Evolutionary conservation across 2,888 invertebrate species (phyloP).

Genomic region (Tortrix viridana): DNA sequence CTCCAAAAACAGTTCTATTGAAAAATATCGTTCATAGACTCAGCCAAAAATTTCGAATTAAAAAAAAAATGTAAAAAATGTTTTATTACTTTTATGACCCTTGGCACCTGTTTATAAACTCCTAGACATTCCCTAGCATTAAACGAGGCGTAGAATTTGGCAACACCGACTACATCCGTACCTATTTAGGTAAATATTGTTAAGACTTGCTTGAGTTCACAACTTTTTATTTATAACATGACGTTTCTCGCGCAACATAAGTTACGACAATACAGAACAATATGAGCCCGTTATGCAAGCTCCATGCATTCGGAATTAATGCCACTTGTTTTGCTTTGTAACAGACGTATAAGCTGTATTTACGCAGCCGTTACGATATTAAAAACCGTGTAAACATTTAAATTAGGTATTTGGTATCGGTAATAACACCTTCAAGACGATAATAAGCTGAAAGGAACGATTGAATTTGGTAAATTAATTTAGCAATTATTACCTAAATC

Average conservation of each 20-base stretch:
- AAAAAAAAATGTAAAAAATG: no score
- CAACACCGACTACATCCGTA: no score
- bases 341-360: constrained; percentile 6
- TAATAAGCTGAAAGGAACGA: neutral
- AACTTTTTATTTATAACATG: neutral
- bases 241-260: no score
- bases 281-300: constrained; percentile 12
- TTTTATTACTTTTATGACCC: no score
- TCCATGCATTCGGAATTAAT: constrained; percentile 5
- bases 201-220: neutral
- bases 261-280: constrained; percentile 1
- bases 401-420: constrained; percentile 5
- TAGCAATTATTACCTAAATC: no score
- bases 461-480: no score
- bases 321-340: constrained; percentile 16
- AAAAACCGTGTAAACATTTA: neutral
- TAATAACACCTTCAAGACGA: neutral
- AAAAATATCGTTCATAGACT: no score
- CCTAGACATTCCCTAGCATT: no score
- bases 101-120: no score
- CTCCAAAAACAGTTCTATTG: no score
- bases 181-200: neutral
- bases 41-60: no score
- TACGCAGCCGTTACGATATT: constrained; percentile 1
- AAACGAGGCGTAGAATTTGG: neutral